These are phyloP conservation scores for Psix sp. DNA, from an alignment of 1,140 invertebrate species.

Conservation along the genomic window DNA sequence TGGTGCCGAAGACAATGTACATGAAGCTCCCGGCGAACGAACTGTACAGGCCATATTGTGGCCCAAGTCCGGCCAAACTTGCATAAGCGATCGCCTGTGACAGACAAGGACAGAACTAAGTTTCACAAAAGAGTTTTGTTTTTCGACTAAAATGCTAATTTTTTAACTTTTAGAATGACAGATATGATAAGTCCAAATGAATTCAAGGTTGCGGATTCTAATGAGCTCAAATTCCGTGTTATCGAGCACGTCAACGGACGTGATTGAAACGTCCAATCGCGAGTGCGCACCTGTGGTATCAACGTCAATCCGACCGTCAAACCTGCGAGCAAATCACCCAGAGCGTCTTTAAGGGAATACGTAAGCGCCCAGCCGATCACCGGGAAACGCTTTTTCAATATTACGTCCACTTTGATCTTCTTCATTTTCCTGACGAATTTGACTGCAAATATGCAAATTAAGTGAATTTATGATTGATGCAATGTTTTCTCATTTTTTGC, in stretches of 20 bases:
- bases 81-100: constrained; percentile 89
- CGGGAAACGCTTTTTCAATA: constrained; percentile 67
- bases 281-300: constrained; percentile 77
- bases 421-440: constrained; percentile 18
- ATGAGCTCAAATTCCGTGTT: too few species aligned
- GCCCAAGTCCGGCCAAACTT: constrained; percentile 83
- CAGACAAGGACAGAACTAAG: too few species aligned
- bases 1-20: constrained; percentile 89
- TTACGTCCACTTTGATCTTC: constrained; percentile 1
- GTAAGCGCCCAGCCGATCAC: constrained; percentile 75
- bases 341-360: constrained; percentile 69
- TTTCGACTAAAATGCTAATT: background rate
- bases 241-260: background rate
- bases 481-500: too few species aligned
- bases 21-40: constrained; percentile 89
- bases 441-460: background rate
- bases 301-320: constrained; percentile 78
- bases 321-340: constrained; percentile 79
- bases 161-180: too few species aligned
- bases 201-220: too few species aligned
- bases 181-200: too few species aligned
- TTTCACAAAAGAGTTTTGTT: constrained; percentile 67
- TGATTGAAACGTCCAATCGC: background rate
- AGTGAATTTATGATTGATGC: background rate
- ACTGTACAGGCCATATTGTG: constrained; percentile 91